Evolutionary conservation across 2,888 invertebrate genomes (phyloP), one percentile per base, ranked within the genome.

Genomic region (Mongoloraphidia duomilia): DNA sequence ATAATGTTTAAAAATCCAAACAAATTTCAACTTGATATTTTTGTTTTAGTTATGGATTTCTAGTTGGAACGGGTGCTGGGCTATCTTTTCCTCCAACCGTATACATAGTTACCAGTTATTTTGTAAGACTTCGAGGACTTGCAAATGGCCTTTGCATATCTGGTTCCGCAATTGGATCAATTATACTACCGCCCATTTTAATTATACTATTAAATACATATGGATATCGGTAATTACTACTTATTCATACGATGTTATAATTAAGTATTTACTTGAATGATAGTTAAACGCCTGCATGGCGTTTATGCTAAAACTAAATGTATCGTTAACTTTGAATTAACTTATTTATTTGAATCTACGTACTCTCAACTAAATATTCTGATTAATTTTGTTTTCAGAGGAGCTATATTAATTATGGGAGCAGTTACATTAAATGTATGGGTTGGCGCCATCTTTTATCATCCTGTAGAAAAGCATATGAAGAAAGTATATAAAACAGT

Each of bases 61-160:
- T 88, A 62, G 85, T 88, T 17, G 90, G 90, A 53, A 79, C 80
- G 38, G 90, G 90, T 8, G 89, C 89, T 1, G 90, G 90, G 0
- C 68, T 90, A 9, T 82, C 88, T 1, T 91, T 90, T 69, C 90
- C 90, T 1, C 89, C 90, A 3, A 90, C 90, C 0, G 88, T 91
- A 36, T 89, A 90, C 67, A 89, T 90, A 57, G 89, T 90, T 55
- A 88, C 88, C 46, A 86, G 86, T 51, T 90, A 90, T 68, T 90
- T 90, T 66, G 80, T 84, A 40, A 75, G 79, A 43, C 68, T 81
- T 9, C 73, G 89, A 41, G 90, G 90, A 0, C 71, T 90, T 11
- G 90, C 90, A 41, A 90, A 90, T 66, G 90, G 90, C 0, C 77
- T 90, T 17, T 90, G 90, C 59, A 89, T 90, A 71, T 89, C 89